A percentile compares a stretch with the other conserved stretches of the same genome.
Conservation (phyloP, 2,888 invertebrate genomes). For the Agonopterix arenella region DNA sequence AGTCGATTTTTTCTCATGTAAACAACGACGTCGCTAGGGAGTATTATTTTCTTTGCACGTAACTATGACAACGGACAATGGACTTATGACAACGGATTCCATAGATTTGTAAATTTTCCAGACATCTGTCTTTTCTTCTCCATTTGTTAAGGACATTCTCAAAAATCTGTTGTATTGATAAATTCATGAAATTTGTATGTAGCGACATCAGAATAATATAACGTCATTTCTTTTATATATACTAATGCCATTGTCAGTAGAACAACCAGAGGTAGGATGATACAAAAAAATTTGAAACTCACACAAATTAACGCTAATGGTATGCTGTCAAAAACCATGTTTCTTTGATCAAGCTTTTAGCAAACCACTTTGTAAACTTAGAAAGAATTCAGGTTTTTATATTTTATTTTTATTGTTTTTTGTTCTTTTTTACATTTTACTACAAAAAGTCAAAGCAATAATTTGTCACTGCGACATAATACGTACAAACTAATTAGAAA, state of each 20-base stretch:
- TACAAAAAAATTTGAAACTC: conserved; percentile 42
- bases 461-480: neutral
- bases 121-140: too few relatives aligned
- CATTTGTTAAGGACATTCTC: too few relatives aligned
- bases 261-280: conserved; percentile 36
- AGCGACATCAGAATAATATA: neutral
- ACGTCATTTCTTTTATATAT: conserved; percentile 31
- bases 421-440: neutral
- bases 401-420: neutral
- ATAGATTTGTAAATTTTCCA: too few relatives aligned
- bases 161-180: neutral
- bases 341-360: neutral
- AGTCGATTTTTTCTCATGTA: too few relatives aligned
- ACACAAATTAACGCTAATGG: conserved; percentile 35
- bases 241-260: conserved; percentile 33
- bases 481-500: too few relatives aligned
- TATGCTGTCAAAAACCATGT: conserved; percentile 29
- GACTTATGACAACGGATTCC: too few relatives aligned
- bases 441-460: neutral
- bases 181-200: neutral
- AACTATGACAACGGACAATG: too few relatives aligned
- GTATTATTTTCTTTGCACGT: too few relatives aligned
- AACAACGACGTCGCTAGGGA: too few relatives aligned
- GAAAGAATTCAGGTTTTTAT: neutral
- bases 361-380: neutral